phyloP scores from a whole-genome alignment of 2,888 invertebrate species.

The Pedicia rivosa region DNA sequence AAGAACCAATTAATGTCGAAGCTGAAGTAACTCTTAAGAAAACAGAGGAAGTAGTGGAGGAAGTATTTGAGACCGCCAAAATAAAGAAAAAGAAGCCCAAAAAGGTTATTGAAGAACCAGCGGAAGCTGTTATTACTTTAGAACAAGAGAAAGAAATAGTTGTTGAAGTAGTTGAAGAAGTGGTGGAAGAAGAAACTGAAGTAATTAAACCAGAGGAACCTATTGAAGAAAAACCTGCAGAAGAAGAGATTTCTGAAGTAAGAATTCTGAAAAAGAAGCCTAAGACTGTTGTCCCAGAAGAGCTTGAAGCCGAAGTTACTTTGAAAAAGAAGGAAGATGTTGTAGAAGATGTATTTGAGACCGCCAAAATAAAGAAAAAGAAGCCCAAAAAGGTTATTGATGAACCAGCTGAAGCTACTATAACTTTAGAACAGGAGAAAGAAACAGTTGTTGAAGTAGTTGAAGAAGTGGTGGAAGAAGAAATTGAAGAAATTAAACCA shows the following conservation, averaged over 20 bases:
- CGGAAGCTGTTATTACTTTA: constrained; percentile 20
- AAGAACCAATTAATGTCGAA: constrained; percentile 20
- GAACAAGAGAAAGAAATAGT: constrained; percentile 24
- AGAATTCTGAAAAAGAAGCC: constrained; percentile 17
- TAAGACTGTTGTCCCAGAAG: constrained; percentile 18
- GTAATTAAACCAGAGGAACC: constrained; percentile 15
- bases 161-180: constrained; percentile 17
- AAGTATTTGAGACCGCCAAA: constrained; percentile 16
- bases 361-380: constrained; percentile 17
- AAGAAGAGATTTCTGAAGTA: constrained; percentile 14
- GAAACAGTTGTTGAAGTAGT: constrained; percentile 9
- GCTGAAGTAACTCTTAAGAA: constrained; percentile 19
- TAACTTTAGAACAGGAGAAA: constrained; percentile 5
- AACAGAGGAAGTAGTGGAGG: constrained; percentile 17
- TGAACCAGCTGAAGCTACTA: constrained; percentile 12
- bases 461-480: constrained; percentile 3
- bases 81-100: constrained; percentile 19
- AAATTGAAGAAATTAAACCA: constrained; percentile 3
- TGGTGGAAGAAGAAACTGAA: constrained; percentile 16
- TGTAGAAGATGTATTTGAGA: constrained; percentile 17
- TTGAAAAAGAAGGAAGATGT: constrained; percentile 15
- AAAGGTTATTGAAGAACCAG: constrained; percentile 14
- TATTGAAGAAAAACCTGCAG: constrained; percentile 7
- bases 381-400: constrained; percentile 19
- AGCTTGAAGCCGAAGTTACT: constrained; percentile 21